These are phyloP conservation scores for Euzophera pinguis DNA, from an alignment of 2,888 invertebrate species.

Conservation along the genomic window DNA sequence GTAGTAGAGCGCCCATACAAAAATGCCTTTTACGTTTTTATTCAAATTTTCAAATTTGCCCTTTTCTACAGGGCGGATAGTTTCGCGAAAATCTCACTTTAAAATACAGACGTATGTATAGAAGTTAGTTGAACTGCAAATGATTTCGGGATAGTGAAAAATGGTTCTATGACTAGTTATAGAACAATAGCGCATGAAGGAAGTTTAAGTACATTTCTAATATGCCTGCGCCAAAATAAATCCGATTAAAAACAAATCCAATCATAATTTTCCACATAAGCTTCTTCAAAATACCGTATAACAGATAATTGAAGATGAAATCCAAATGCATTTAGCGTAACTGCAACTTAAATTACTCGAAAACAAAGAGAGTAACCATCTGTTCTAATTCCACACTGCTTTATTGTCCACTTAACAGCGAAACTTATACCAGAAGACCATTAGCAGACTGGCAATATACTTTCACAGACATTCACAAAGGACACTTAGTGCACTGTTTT, in stretches of 20 bases:
- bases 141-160: no score
- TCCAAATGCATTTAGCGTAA: not conserved
- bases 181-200: no score
- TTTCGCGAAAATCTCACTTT: not conserved
- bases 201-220: no score
- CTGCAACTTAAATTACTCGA: constrained; percentile 2
- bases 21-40: not conserved
- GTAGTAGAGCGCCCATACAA: not conserved
- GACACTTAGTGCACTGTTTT: not conserved
- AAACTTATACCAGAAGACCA: constrained; percentile 8
- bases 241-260: no score
- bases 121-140: no score
- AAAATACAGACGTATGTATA: no score
- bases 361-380: constrained; percentile 1
- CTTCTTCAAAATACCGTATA: no score
- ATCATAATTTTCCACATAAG: no score
- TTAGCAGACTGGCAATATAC: not conserved
- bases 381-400: constrained; percentile 4
- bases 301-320: not conserved
- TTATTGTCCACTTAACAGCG: constrained; percentile 9
- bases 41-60: not conserved
- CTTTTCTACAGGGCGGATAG: not conserved
- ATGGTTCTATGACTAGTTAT: no score
- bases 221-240: no score
- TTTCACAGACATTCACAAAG: not conserved